These are phyloP conservation scores for Stenurella melanura DNA, from an alignment of 2,888 invertebrate genomes.

Conservation along the genomic window DNA sequence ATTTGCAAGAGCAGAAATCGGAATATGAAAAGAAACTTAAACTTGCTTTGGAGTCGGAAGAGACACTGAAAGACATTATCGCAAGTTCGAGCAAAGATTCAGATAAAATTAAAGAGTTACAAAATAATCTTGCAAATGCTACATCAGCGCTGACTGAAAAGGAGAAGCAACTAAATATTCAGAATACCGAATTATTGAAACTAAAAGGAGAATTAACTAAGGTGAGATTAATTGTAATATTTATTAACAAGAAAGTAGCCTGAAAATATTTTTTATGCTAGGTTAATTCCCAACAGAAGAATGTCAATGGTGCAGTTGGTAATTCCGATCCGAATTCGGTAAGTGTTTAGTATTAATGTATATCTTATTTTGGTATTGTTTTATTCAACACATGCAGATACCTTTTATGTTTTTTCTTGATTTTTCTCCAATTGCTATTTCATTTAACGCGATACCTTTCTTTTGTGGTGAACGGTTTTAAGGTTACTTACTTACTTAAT, in stretches of 20 bases:
- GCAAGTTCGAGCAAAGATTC: conserved; percentile 49
- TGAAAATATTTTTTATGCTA: conserved; percentile 27
- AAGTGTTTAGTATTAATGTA: neutral
- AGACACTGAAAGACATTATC: conserved; percentile 45
- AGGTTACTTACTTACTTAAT: no score
- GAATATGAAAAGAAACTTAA: conserved; percentile 47
- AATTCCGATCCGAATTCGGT: conserved; percentile 31
- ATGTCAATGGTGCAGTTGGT: conserved; percentile 5
- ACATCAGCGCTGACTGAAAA: conserved; percentile 50
- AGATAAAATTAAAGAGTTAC: conserved; percentile 52
- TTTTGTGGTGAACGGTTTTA: no score
- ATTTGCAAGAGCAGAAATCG: conserved; percentile 43
- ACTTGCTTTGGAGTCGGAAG: conserved; percentile 44
- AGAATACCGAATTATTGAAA: conserved; percentile 55
- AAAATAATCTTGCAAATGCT: conserved; percentile 53
- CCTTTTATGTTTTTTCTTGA: no score
- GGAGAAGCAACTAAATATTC: conserved; percentile 43
- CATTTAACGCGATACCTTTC: no score
- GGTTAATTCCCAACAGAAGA: conserved; percentile 44
- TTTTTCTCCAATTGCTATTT: no score
- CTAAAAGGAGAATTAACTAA: conserved; percentile 58
- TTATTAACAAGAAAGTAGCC: neutral
- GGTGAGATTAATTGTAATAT: conserved; percentile 48
- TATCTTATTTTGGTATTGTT: neutral
- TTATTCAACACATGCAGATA: neutral